Evolutionary conservation across 2,113 vertebrate genomes (phyloP), one percentile per base, ranked within the genome.

Genomic region (Cercopithecus mona): DNA sequence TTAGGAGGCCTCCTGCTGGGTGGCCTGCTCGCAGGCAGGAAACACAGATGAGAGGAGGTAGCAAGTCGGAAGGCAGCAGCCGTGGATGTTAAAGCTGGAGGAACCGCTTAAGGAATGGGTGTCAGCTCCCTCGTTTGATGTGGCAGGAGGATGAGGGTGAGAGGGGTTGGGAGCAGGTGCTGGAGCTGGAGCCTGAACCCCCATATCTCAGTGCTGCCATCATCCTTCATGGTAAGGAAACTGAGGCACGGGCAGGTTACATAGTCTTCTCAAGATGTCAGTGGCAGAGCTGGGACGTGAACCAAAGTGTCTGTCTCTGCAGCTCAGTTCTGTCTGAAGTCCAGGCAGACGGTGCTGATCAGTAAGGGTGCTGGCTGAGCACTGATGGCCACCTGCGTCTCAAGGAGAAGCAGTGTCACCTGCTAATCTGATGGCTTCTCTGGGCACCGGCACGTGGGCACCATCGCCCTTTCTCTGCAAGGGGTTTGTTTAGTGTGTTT

Each of bases 351-450:
- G 7, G 7, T 2, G 0, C 59, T 61, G 27, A 6, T 35, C 38
- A 40, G n/a, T 4, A 3, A 30, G 76, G 20, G 85, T 2, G 0
- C 4, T 6, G 38, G 48, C 32, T 16, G 22, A 1, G 32, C 0
- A 1, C 61, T 7, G 43, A 55, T 0, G 4, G n/a, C 25, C 3
- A 16, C 50, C 43, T 0, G 0, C 3, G 3, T 0, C 25, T 57
- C 13, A 5, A 25, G 55, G 45, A 23, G 52, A 35, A 57, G 11
- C 32, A 17, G 2, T 23, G 16, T 23, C 73, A 5, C 50, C 25
- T 50, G 79, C 64, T 7, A 14, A 14, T 7, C 4, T 0, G 30
- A 5, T 17, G 40, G 52, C 73, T 92, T 5, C 35, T 35, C 50
- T 23, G 38, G 45, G 27, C 57, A 64, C 32, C 0, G 0, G 0